Base-by-base conservation (phyloP, 2,888 invertebrate species). In the Phymatocera aterrima region DNA sequence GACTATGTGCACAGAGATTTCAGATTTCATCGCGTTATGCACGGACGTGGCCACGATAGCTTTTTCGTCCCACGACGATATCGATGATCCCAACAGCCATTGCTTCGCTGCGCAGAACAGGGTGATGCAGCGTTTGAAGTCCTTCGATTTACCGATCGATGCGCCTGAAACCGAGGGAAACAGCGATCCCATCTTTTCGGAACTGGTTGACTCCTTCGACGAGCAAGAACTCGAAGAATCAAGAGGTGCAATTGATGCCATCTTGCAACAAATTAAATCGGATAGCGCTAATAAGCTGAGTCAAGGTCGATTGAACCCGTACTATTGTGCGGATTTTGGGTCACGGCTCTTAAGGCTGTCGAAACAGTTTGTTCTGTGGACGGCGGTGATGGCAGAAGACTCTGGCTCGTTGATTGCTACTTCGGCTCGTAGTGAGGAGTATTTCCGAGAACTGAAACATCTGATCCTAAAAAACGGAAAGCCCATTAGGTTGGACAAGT, bases 101-200 rank as follows among this genome's bases (percentile, higher is more conserved):
- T 81, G 78, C 57, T 81, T 81, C 61, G 78, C 78, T 37, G 81
- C 79, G 8, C 46, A 79, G n/a, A 77, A 79, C 8, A 79, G 77
- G 10, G 4, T 81, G 1, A 64, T 81, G 28, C 72, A 48, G 8
- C 37, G 57, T 24, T 24, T 75, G 34, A 80, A 80, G 43, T 61
- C 57, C 0, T 65, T 28, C 37, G 18, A 34, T 18, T 57, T 74
- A n/a, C 34, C 75, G 43, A 40, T 18, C 21, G 60, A 68, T 1
- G 18, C 12, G 31, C 2, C 12, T 65, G 15, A 18, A 34, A 43
- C 54, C 8, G 21, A 1, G 15, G 57, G 60, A 51, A 70, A 6
- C 6, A 3, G 12, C 0, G 34, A 78, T 31, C 40, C 43, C 43
- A 43, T 43, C 43, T 43, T 43, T 43, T 43, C 43, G 43, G 43